phyloP scores from a whole-genome alignment of 2,113 vertebrate genomes.

The Trematomus loennbergii region DNA sequence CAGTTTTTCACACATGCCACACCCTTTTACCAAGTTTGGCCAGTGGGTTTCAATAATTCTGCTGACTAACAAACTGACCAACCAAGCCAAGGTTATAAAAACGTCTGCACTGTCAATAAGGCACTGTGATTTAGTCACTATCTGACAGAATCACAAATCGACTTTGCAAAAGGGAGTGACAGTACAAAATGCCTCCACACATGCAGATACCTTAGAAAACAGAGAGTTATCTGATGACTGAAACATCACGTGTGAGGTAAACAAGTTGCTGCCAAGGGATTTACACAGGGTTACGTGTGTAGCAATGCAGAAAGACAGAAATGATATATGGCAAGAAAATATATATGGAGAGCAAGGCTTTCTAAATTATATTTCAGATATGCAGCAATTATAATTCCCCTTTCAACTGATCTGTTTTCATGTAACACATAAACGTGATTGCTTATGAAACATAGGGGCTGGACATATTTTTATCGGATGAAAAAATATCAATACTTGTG shows the following conservation, averaged over 20 bases:
- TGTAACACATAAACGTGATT: background rate
- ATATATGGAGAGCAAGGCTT: background rate
- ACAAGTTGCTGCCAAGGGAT: background rate
- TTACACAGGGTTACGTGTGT: background rate
- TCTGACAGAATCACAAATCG: background rate
- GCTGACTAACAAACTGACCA: too few relatives aligned
- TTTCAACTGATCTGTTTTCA: background rate
- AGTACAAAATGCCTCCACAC: background rate
- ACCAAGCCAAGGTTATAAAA: background rate
- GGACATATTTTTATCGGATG: background rate
- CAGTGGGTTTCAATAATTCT: too few relatives aligned
- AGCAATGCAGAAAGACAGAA: background rate
- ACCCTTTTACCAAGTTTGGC: too few relatives aligned
- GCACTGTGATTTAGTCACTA: background rate
- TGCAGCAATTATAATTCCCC: slow-evolving; percentile 2
- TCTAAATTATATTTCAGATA: background rate
- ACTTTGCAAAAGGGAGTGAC: background rate
- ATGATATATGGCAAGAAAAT: background rate
- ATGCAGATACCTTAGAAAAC: background rate
- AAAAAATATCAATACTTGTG: background rate
- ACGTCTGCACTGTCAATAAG: background rate
- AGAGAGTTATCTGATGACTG: background rate
- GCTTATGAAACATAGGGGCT: background rate
- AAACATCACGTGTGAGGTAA: background rate
- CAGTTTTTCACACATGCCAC: too few relatives aligned